phyloP scores from a whole-genome alignment of 2,797 vertebrate species.

The Acrocephalus scirpaceus region DNA sequence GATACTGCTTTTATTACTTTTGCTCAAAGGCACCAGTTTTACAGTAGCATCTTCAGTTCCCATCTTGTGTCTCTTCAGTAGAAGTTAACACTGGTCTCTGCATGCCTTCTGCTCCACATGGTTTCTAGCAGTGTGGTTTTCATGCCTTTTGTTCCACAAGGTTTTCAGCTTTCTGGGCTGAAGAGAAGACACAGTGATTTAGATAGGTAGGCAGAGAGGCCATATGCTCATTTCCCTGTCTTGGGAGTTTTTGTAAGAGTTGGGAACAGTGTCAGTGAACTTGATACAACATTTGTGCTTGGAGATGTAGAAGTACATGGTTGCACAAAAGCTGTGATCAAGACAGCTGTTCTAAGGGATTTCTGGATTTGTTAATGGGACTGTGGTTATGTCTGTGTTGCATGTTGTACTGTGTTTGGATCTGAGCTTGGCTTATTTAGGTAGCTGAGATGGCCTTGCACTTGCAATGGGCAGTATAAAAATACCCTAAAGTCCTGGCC shows the following conservation, averaged over 20 bases:
- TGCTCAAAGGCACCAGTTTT: background rate
- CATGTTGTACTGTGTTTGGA: background rate
- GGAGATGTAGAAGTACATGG: fast-evolving
- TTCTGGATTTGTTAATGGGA: background rate
- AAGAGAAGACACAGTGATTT: background rate
- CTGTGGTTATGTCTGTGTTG: background rate
- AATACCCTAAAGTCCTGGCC: background rate
- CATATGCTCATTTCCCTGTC: background rate
- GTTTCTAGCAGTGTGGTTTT: background rate
- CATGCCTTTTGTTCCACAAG: background rate
- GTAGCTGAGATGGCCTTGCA: background rate
- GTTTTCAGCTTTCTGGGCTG: background rate
- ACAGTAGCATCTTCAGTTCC: background rate
- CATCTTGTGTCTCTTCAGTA: background rate
- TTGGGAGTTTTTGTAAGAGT: background rate
- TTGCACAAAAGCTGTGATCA: background rate
- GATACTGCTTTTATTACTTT: background rate
- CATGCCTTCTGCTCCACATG: background rate
- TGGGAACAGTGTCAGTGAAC: background rate
- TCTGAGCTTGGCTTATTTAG: background rate
- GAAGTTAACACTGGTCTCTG: background rate
- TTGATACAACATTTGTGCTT: background rate
- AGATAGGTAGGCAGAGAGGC: background rate
- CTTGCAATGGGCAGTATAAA: background rate
- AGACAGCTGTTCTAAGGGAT: background rate